Conservation (phyloP, 2,113 vertebrate genomes). For the Fregetta grallaria region DNA sequence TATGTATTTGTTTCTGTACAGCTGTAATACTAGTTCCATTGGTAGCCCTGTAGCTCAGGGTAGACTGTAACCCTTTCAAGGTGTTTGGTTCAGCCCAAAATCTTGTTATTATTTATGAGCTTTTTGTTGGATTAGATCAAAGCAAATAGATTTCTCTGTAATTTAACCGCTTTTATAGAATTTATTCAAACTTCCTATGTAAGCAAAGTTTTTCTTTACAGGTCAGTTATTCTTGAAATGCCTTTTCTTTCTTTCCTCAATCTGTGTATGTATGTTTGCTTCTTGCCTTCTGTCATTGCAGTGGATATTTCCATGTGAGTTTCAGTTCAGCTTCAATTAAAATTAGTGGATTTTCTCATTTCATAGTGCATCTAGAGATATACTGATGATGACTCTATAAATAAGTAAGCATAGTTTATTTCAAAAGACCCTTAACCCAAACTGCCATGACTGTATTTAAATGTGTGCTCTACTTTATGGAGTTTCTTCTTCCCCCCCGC, state of each 20-base stretch:
- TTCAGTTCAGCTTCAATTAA: not conserved
- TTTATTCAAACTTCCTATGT: not conserved
- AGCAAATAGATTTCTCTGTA: not conserved
- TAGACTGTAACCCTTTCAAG: not conserved
- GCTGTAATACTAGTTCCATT: not conserved
- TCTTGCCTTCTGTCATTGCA: not conserved
- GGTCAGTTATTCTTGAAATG: not conserved
- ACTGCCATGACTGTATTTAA: not conserved
- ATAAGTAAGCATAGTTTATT: not conserved
- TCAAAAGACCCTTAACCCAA: not conserved
- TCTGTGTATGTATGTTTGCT: not conserved
- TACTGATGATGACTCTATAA: not conserved
- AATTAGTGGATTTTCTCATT: not conserved
- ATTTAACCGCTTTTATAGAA: not conserved
- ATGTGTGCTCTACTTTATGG: not conserved
- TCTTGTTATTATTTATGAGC: not conserved
- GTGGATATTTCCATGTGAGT: not conserved
- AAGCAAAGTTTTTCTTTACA: not conserved
- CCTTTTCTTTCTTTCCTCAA: not conserved
- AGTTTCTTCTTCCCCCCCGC: not conserved
- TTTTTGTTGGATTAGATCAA: constrained; percentile 5
- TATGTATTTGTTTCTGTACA: not conserved
- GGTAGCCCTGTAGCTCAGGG: not conserved
- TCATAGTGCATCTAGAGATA: not conserved
- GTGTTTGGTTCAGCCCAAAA: not conserved